A percentile compares a stretch with the other conserved stretches of the same genome.
phyloP scores from a whole-genome alignment of 92 coral and sea anemone genomes.

The Parazoanthus atlanticus region DNA sequence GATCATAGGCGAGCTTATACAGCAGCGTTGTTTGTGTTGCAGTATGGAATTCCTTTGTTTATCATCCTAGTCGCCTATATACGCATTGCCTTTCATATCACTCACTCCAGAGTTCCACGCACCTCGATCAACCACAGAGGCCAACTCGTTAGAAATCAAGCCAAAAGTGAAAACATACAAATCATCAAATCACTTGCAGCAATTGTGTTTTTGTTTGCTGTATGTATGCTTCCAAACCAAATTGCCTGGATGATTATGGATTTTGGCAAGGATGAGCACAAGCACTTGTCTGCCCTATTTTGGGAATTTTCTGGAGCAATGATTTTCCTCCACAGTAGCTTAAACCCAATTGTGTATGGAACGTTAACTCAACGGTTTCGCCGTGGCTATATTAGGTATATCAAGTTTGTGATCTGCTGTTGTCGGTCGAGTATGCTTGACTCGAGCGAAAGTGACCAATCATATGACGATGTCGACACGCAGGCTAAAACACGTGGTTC shows the following conservation, averaged over 20 bases:
- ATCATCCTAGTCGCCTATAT: constrained; percentile 78
- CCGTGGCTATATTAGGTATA: constrained; percentile 70
- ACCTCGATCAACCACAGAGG: constrained; percentile 73
- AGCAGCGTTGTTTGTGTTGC: constrained; percentile 73
- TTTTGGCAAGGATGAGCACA: constrained; percentile 75
- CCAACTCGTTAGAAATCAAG: constrained; percentile 62
- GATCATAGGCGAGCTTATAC: constrained; percentile 72
- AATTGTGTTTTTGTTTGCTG: constrained; percentile 77
- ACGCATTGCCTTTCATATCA: constrained; percentile 64
- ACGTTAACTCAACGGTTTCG: constrained; percentile 87
- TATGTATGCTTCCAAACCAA: constrained; percentile 88
- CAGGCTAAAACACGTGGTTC: neutral
- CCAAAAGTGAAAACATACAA: constrained; percentile 71
- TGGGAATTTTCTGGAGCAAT: constrained; percentile 84
- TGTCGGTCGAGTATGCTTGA: constrained; percentile 9
- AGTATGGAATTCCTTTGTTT: constrained; percentile 79
- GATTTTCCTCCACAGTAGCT: constrained; percentile 82
- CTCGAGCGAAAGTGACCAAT: neutral
- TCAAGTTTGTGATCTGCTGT: constrained; percentile 62
- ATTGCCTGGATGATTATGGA: constrained; percentile 93
- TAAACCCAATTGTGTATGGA: constrained; percentile 88
- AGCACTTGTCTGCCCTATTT: constrained; percentile 71
- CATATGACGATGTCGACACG: neutral
- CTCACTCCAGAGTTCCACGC: constrained; percentile 63
- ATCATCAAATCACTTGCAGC: constrained; percentile 85